Evolutionary conservation across 2,797 vertebrate genomes (phyloP), one percentile per base, ranked within the genome.

Genomic region (Pseudotriccus pelzelni): DNA sequence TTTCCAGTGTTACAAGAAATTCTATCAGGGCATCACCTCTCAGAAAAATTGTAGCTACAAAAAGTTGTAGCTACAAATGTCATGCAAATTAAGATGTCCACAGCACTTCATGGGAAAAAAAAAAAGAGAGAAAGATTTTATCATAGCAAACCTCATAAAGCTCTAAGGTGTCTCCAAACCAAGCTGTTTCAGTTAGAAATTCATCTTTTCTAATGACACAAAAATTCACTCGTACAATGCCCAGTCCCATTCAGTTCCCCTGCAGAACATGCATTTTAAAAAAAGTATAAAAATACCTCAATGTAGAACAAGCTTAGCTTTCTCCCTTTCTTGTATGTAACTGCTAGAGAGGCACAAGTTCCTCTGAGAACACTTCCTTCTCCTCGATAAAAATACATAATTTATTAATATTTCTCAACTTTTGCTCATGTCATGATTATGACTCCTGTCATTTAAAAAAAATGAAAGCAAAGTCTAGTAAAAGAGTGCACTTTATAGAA

Each of bases 351-450:
- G 13, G 41, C 17, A 21, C 10, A 30, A 79, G 43, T 30, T 76
- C 47, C 58, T 84, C 66, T 52, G 84, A 89, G n/a, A 87, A 85
- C 6, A 39, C n/a, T 46, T 87, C 43, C 7, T 80, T 70, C 16
- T 75, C 46, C 39, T 44, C 63, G 9, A 75, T 25, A 93, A 77
- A 92, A 92, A 17, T 13, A 70, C 23, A 58, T 74, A 23, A 39
- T 56, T 93, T 66, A 79, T 60, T 77, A 72, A 85, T 43, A 74
- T 50, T 36, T 68, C 68, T 85, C 75, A 75, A 84, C 8, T 85
- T 85, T 50, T 60, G 6, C 24, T 67, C 59, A 12, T 34, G 24
- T 50, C 76, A 2, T 69, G 34, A 91, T 91, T 81, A 84, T 41
- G 73, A 81, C 44, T 91, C 49, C 6, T 44, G 22, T 24, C 55